Percentiles rank a stretch among this genome's conserved stretches.
These are phyloP conservation scores for Pedionomus torquatus DNA, from an alignment of 2,113 vertebrate species.

Conservation along the genomic window DNA sequence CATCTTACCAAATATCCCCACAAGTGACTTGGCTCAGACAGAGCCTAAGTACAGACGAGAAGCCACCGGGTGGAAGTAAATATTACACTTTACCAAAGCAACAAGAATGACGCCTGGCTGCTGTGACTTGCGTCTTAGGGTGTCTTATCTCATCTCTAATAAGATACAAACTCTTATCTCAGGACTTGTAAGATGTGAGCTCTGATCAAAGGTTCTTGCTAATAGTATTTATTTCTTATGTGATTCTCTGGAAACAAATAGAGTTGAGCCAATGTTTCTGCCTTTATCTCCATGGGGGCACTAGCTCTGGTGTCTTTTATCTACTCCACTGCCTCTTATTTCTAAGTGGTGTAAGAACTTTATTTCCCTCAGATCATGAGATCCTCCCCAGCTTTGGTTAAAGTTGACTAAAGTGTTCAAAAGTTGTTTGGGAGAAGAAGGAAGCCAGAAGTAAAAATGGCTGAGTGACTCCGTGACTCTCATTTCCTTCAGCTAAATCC, in stretches of 20 bases:
- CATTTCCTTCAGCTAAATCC: constrained; percentile 31
- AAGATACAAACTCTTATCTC: constrained; percentile 19
- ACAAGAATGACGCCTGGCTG: not conserved
- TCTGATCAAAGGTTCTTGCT: constrained; percentile 27
- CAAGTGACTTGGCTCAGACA: not conserved
- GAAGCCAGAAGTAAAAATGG: constrained; percentile 29
- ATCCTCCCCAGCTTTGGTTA: not conserved
- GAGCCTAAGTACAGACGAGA: not conserved
- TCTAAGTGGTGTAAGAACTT: not conserved
- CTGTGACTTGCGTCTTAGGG: accelerated
- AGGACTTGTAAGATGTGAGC: not conserved
- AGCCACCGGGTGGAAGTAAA: not conserved
- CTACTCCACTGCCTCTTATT: not conserved
- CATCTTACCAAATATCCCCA: not conserved
- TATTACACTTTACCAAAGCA: not conserved
- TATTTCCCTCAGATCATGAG: not conserved
- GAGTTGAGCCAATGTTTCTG: not conserved
- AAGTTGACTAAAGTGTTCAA: constrained; percentile 17
- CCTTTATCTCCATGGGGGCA: constrained; percentile 29
- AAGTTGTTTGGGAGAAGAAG: constrained; percentile 40
- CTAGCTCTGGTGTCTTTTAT: constrained; percentile 31
- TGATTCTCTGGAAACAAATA: not conserved
- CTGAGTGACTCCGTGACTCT: not conserved
- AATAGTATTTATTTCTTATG: constrained; percentile 17
- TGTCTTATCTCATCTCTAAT: not conserved